Base-by-base conservation (phyloP, 1,140 invertebrate species). In the Papilio helenus region DNA sequence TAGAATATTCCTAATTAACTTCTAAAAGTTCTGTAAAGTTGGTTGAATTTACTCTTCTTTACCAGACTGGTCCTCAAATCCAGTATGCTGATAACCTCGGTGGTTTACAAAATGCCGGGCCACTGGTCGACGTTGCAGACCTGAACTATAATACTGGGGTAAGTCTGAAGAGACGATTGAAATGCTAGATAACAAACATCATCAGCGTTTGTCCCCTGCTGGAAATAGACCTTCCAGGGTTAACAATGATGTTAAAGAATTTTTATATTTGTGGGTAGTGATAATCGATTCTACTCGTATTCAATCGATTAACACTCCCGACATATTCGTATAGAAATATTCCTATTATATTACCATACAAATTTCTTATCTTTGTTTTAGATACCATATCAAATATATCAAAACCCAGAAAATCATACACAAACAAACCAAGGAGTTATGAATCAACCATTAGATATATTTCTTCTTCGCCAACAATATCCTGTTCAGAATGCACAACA, bases 91-190 rank as follows among this genome's bases (percentile, higher is more conserved):
- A 95, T 1, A 95, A 96, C 81, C 95, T 95, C 83, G 96, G 95
- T 94, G 96, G 96, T 42, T 96, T 96, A 89, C 96, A 96, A 93
- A 95, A 96, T 20, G 90, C 96, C 5, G 95, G 96, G 26, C 94
- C 95, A 78, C 95, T 96, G 83, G 95, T 92, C 80, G 90, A 93
- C 14, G 34, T n/a, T 20, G 7, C 29, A 7, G 18, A 3, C 16
- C 18, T 39, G 0, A 72, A 20, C 71, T 72, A 72, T 39, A 72
- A 72, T 16, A 20, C 34, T 23, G 71, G 12, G 18, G 65, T 72
- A 39, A 72, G 68, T 72, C 4, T 39, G 7, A 39, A 5, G 34
- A 39, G 7, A 39, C 34, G n/a, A n/a, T n/a, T n/a, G n/a, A n/a
- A n/a, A n/a, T n/a, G n/a, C n/a, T n/a, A n/a, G n/a, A n/a, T n/a